Conservation (phyloP, 2,888 invertebrate genomes). For the Strigamia crassipes region DNA sequence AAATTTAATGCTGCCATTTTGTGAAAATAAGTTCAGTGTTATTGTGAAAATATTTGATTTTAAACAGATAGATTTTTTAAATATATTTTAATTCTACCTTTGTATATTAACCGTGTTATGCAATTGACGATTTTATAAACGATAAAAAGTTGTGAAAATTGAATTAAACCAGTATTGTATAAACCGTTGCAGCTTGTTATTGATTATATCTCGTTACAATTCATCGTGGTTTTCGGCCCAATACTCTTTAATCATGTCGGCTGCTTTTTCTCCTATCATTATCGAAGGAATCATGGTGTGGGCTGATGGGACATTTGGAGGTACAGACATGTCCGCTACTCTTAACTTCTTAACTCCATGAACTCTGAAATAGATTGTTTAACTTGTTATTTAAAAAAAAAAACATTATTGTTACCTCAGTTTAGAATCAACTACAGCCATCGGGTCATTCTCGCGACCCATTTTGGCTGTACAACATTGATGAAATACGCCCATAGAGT, state of each 20-base stretch:
- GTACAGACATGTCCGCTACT: constrained; percentile 5
- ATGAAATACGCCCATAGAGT: background rate
- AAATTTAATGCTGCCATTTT: background rate
- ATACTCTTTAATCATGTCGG: constrained; percentile 63
- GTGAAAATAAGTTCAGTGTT: background rate
- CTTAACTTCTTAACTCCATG: constrained; percentile 33
- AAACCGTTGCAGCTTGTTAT: too few species aligned
- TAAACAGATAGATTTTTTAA: background rate
- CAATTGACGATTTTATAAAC: background rate
- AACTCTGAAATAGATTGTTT: background rate
- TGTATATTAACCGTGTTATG: background rate
- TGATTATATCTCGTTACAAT: background rate
- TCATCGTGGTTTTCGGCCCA: constrained; percentile 63
- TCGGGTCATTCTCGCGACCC: background rate
- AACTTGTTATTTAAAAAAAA: too few species aligned
- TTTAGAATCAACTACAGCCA: background rate
- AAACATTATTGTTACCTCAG: background rate
- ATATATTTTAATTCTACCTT: background rate
- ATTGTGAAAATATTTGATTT: background rate
- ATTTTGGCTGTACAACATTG: background rate
- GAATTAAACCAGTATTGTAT: background rate
- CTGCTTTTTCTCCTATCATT: constrained; percentile 56
- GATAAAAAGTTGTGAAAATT: background rate
- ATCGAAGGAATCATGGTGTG: constrained; percentile 49
- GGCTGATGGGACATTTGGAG: background rate